Evolutionary conservation across 2,797 vertebrate genomes (phyloP).

Genomic region (Acrocephalus scirpaceus): DNA sequence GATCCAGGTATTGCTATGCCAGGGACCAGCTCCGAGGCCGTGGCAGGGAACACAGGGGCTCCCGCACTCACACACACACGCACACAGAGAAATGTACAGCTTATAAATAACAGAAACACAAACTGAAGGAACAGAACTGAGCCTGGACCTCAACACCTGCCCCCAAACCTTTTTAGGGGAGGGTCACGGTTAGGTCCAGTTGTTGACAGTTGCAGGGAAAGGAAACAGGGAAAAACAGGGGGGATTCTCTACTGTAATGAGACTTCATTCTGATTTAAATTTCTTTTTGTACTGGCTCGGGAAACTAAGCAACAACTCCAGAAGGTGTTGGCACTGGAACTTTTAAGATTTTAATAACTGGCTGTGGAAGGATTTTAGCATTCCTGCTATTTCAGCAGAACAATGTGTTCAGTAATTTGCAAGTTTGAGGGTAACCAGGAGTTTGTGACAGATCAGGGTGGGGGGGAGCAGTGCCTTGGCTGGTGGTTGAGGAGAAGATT

Average conservation of each 20-base stretch:
- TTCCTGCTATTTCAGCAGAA: slow-evolving; percentile 7
- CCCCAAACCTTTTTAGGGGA: not conserved
- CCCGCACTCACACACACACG: not conserved
- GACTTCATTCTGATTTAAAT: not conserved
- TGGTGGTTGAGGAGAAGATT: not conserved
- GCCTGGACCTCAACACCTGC: not conserved
- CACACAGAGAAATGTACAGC: not conserved
- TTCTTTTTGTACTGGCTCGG: not conserved
- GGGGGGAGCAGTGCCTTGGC: not conserved
- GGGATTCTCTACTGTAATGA: not conserved
- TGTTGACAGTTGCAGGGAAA: not conserved
- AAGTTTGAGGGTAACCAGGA: not conserved
- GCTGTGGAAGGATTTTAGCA: not conserved
- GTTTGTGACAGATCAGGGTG: not conserved
- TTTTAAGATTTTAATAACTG: not conserved
- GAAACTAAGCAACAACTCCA: slow-evolving; percentile 2
- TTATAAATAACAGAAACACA: slow-evolving; percentile 42
- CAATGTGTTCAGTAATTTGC: not conserved
- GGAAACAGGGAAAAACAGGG: not conserved
- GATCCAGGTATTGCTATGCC: slow-evolving; percentile 58
- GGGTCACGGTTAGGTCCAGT: not conserved
- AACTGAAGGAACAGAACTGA: not conserved
- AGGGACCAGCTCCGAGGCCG: not conserved
- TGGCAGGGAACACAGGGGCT: not conserved
- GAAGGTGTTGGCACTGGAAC: not conserved